phyloP scores from a whole-genome alignment of 2,113 vertebrate species.

The Myotis lucifugus region DNA sequence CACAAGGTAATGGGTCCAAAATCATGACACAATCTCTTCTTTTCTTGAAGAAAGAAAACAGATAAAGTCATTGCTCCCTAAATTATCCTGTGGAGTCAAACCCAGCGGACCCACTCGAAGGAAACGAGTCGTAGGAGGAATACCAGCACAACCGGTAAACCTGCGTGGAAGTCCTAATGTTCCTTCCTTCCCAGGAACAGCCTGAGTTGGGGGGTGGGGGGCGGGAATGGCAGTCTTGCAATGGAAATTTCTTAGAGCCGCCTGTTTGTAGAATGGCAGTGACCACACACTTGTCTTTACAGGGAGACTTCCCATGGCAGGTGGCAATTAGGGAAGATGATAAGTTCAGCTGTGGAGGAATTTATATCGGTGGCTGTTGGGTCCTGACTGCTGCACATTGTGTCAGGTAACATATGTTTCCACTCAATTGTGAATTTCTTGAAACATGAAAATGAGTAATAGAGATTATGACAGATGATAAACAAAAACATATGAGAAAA shows the following conservation, averaged over 20 bases:
- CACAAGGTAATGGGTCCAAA: neutral
- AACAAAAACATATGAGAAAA: neutral
- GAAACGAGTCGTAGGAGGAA: conserved; percentile 88
- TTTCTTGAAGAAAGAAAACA: conserved; percentile 87
- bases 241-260: neutral
- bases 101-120: conserved; percentile 62
- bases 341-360: conserved; percentile 90
- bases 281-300: conserved; percentile 51
- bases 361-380: conserved; percentile 96
- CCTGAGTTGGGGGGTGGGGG: neutral
- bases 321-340: conserved; percentile 87
- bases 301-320: conserved; percentile 98
- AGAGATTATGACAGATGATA: neutral
- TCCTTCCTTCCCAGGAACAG: neutral
- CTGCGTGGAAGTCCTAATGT: fast-evolving
- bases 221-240: neutral
- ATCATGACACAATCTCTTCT: conserved; percentile 54
- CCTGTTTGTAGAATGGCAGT: neutral
- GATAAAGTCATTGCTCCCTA: conserved; percentile 81
- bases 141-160: conserved; percentile 82
- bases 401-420: conserved; percentile 87
- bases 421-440: neutral
- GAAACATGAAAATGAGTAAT: neutral
- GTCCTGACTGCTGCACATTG: conserved; percentile 96
- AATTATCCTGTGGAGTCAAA: conserved; percentile 82